phyloP scores from a whole-genome alignment of 2,797 vertebrate species.

The Myotis daubentonii region DNA sequence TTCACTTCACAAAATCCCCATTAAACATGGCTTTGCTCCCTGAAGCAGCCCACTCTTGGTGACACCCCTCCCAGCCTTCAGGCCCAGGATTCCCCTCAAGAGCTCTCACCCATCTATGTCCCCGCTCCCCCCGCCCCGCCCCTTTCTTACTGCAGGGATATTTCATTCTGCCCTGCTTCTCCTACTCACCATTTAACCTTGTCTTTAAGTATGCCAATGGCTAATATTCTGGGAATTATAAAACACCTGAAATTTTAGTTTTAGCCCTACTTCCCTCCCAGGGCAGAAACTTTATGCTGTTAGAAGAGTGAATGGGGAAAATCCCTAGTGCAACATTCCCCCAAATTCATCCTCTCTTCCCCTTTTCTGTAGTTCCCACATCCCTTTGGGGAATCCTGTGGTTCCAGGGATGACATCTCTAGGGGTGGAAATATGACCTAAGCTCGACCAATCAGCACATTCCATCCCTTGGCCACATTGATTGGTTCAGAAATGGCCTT shows the following conservation, averaged over 20 bases:
- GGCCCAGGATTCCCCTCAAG: neutral
- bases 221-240: neutral
- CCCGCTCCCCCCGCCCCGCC: neutral
- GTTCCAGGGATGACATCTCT: neutral
- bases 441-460: neutral
- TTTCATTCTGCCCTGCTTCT: neutral
- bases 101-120: neutral
- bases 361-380: neutral
- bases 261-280: neutral
- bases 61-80: neutral
- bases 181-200: neutral
- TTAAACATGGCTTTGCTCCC: neutral
- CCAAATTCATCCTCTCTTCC: neutral
- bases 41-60: neutral
- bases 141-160: neutral
- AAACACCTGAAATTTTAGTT: constrained; percentile 3
- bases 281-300: neutral
- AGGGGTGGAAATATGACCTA: neutral
- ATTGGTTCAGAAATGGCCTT: neutral
- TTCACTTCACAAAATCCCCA: neutral
- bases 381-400: neutral
- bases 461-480: neutral
- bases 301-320: neutral
- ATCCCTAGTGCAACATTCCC: neutral
- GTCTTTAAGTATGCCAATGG: neutral